These are phyloP conservation scores for Plagodis pulveraria DNA, from an alignment of 2,888 invertebrate species.

Conservation along the genomic window DNA sequence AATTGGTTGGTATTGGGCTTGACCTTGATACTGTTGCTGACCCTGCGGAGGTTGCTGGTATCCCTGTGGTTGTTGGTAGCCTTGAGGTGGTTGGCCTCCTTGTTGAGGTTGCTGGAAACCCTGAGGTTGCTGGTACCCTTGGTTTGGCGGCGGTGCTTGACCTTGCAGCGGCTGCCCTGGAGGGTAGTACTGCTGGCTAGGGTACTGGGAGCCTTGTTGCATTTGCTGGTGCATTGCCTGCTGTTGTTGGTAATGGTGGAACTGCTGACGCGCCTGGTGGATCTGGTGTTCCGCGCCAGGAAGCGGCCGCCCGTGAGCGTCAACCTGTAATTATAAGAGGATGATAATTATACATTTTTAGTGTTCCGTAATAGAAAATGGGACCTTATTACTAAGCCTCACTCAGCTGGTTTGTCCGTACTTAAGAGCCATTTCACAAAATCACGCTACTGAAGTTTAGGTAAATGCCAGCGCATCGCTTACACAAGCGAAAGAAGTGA, in stretches of 20 bases:
- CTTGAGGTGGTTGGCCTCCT: slow-evolving; percentile 44
- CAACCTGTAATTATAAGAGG: slow-evolving; percentile 53
- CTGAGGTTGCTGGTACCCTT: slow-evolving; percentile 34
- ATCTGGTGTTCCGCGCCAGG: slow-evolving; percentile 75
- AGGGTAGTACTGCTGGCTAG: slow-evolving; percentile 38
- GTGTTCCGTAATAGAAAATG: too few relatives aligned
- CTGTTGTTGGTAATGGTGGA: slow-evolving; percentile 58
- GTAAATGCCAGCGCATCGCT: too few relatives aligned
- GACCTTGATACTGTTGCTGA: slow-evolving; percentile 35
- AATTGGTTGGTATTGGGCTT: slow-evolving; percentile 36
- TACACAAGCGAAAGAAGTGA: too few relatives aligned
- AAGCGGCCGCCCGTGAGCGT: slow-evolving; percentile 68
- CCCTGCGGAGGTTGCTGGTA: slow-evolving; percentile 38
- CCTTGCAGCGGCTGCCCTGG: slow-evolving; percentile 42
- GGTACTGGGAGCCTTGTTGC: slow-evolving; percentile 42
- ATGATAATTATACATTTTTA: too few relatives aligned
- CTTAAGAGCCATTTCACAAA: too few relatives aligned
- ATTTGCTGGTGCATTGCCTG: slow-evolving; percentile 42
- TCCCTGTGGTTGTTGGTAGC: slow-evolving; percentile 42
- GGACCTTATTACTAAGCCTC: too few relatives aligned
- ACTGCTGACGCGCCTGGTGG: slow-evolving; percentile 64
- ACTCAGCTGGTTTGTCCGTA: too few relatives aligned
- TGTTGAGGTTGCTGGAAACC: slow-evolving; percentile 39
- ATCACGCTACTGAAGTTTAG: too few relatives aligned
- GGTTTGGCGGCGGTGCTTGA: slow-evolving; percentile 35